Evolutionary conservation across 2,888 invertebrate genomes (phyloP), one percentile per base, ranked within the genome.

Genomic region (Stenolophus ochropezus): DNA sequence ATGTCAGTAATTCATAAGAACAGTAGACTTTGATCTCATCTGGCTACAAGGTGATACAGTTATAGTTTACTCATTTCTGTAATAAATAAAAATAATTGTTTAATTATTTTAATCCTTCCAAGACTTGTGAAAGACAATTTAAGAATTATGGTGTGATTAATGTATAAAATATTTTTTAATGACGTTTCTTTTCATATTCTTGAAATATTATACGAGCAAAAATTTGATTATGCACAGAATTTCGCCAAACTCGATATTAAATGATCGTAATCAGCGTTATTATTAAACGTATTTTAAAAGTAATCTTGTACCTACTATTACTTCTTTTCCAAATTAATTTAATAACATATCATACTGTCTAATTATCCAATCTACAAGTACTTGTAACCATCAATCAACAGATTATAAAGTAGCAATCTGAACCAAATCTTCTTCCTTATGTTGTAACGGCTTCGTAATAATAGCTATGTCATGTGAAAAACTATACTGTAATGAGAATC

Each of bases 11-110:
- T 27, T 53, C 25, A 75, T 75, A 76, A 58, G 58, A 27, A 58
- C 16, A 1, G 27, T 69, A 53, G 23, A 33, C 42, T 58, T n/a
- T 53, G 76, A 76, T 76, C 58, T 58, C 58, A 33, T 42, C 42
- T 58, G 42, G 18, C 11, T 21, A 58, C 76, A 76, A 76, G 76
- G 76, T 76, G 33, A 69, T 58, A 20, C 20, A n/a, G 27, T 25
- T 75, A 58, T 33, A 53, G 76, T 58, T 56, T 33, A 49, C 18
- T 14, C 8, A 20, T n/a, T 8, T 53, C n/a, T 5, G 75, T 8
- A 75, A 53, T 75, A 75, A 27, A 75, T 75, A 75, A 75, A 53
- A 75, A 75, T 73, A 73, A 53, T 74, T 74, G 74, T 74, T 74
- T 73, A 49, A 74, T 74, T 74, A 74, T 74, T 74, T 74, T 74